Base-by-base conservation (phyloP, 2,797 vertebrate species). In the Odontamblyopus rebecca region DNA sequence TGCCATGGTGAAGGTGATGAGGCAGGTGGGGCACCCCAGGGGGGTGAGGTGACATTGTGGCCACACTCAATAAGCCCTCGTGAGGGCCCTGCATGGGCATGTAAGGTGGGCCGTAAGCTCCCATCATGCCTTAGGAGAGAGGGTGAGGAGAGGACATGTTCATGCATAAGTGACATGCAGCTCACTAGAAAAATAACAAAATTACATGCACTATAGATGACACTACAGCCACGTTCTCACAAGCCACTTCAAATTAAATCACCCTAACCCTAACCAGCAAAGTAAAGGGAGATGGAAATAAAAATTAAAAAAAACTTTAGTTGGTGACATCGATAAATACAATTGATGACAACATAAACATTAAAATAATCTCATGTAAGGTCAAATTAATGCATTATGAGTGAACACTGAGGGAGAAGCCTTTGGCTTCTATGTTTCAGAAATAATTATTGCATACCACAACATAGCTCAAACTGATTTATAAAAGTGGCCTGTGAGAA, bases 151-250 rank as follows among this genome's bases (percentile, higher is more conserved):
- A 90, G 94, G 94, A 97, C 92, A 98, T 93, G 96, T 94, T 94
- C 97, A 99, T 96, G 98, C 98, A 97, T 98, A 95, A 97, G 95
- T 98, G 93, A 95, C 98, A 99, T 99, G 98, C 98, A 97, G 89
- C 84, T 72, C 90, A 90, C 88, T 90, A 92, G 89, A 89, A 82
- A 78, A 92, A 66, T 90, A 89, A 83, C 76, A 91, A 57, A 48
- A 48, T 73, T 69, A 83, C 93, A 93, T 94, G 94, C 93, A 93
- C 87, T 93, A 93, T 62, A 53, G 68, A 72, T 59, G 74, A 86
- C 76, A 89, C 69, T 68, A 71, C 68, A 78, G 67, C 78, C 77
- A 78, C 81, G 83, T 87, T 89, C 83, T 83, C 85, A 85, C 85
- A 87, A 71, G 72, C 27, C 76, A 76, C 77, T 48, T 26, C 5